Base-by-base conservation (phyloP, 2,888 invertebrate genomes). In the Gortyna flavago region DNA sequence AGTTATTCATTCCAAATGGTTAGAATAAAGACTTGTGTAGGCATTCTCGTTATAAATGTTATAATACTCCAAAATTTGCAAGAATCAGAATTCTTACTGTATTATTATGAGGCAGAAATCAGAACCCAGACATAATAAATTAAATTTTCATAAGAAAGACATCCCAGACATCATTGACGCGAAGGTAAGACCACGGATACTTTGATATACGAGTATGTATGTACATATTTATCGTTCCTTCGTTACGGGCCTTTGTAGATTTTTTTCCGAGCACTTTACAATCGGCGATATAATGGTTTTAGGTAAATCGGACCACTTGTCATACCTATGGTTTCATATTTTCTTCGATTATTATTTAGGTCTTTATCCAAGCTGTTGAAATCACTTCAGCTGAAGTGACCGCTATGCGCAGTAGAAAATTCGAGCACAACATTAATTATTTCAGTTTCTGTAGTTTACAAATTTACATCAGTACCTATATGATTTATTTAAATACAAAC, bases 191-290 rank as follows among this genome's bases (percentile, higher is more conserved):
- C 32, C 66, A 54, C 44, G 18, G 61, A 73, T 76, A 82, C 59
- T 75, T 73, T 79, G 73, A 62, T 79, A 61, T 68, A n/a, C n/a
- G n/a, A n/a, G n/a, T n/a, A 85, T 38, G 11, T 41, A 44, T 85
- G 68, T 85, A 85, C 83, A 82, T 84, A 85, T 85, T 82, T 85
- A 82, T 76, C 59, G 41, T 51, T 38, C 75, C 57, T 64, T 84
- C 79, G 73, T 84, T 82, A 85, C 65, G 59, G 13, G 51, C 21
- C 54, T 74, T 79, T 82, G 85, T 72, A 69, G 66, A 79, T 57
- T 75, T 75, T 79, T 85, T 78, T 48, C 21, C 13, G 38, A 75
- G 71, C 64, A 29, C 70, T 82, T 85, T 85, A 75, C 16, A 75
- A n/a, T 59, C 48, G 16, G 61, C 82, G 84, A 67, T 25, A 25